Base-by-base conservation (phyloP, 2,888 invertebrate species). In the Temnothorax unifasciatus region DNA sequence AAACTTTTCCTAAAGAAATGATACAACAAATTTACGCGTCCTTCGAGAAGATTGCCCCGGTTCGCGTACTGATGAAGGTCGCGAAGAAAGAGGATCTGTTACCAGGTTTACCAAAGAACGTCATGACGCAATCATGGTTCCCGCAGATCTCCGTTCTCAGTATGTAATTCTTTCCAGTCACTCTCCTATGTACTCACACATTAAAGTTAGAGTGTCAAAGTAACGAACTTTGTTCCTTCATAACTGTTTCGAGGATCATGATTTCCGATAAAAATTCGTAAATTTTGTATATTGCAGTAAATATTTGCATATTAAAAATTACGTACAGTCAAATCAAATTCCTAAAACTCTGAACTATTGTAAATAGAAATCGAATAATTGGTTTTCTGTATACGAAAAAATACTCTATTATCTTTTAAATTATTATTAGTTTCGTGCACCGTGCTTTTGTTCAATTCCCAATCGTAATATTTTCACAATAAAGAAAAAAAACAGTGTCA, bases 1-100 rank as follows among this genome's bases (percentile, higher is more conserved):
- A 95, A 82, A 91, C 93, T 0, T 94, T 94, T 50, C 91, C 94
- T 0, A 86, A 89, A 41, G 64, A 90, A 38, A 41, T 86, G 0
- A 3, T 94, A 0, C 66, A 89, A 11, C 87, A 82, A 0, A 91
- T 94, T 44, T 94, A 94, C 81, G 75, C 82, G 9, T 88, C 92
- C 0, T 93, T 95, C 44, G 85, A 91, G 15, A 92, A 91, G 13
- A 92, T 95, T 34, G 92, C 93, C 3, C 94, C 94, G 0, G 86
- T 93, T 29, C 91, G 93, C 2, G 91, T 94, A 15, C 84, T 95
- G 8, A 89, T 94, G 90, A 94, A 93, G 52, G 89, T 94, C 4
- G 92, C 91, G 2, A 91, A 92, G n/a, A 88, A 91, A 47, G 88
- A 93, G 29, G 92, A 93, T 5, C 86, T 94, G 2, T 91, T 91